Base-by-base conservation (phyloP, 2,888 invertebrate species). In the Ochlodes sylvanus region DNA sequence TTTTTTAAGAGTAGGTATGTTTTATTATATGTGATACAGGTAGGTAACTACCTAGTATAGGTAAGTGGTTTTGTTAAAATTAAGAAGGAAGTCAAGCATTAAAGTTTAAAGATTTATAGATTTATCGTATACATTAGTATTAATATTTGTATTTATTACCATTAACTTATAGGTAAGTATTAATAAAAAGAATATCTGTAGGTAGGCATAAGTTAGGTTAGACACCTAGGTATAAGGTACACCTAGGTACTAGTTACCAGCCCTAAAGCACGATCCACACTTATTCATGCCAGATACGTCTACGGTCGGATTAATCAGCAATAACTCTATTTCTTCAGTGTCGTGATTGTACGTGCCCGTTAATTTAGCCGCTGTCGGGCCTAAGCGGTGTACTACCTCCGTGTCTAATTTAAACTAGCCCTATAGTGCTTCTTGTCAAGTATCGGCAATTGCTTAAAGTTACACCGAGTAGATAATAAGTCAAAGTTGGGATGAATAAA, bases 341-440 rank as follows among this genome's bases (percentile, higher is more conserved):
- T 66, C 66, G 66, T 66, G 66, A 66, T 60, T 66, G 52, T 41
- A 42, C 52, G n/a, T 50, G 65, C 27, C 52, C 50, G 58, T 66
- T 57, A 41, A 52, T 58, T 27, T 17, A 50, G 56, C 38, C 64
- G 15, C 21, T 27, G 27, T 19, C 14, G 4, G 57, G 27, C 38
- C 32, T 57, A 21, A 52, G 50, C 52, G 21, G 52, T 52, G 5
- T 14, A 52, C 14, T 14, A 52, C 21, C 52, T 27, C 65, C 64
- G 50, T 57, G 12, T n/a, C 64, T 57, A 64, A 64, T 34, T 64
- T 38, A 50, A 47, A 12, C 17, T 17, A 38, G 19, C 50, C n/a
- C n/a, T 19, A 57, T 12, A 32, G 34, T 12, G 55, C 55, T 55
- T 34, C 52, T 52, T 52, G 27, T 27, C 52, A n/a, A 27, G 21